phyloP scores from a whole-genome alignment of 2,113 vertebrate genomes.

The Theristicus caerulescens region DNA sequence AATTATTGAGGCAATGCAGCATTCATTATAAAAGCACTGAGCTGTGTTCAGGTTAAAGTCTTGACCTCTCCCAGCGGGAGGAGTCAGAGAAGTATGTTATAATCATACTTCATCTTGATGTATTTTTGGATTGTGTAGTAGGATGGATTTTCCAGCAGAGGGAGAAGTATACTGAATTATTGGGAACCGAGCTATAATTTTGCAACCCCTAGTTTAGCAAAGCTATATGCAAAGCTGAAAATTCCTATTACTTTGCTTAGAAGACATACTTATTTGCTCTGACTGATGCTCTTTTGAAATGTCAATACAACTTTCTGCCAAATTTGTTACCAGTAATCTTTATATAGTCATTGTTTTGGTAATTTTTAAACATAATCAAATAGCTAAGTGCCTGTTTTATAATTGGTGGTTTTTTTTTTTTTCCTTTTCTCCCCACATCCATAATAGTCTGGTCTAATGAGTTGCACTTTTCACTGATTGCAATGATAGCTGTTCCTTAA shows the following conservation, averaged over 20 bases:
- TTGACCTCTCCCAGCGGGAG: slow-evolving; percentile 20
- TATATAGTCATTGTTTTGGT: not conserved
- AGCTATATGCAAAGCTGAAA: not conserved
- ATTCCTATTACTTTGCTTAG: not conserved
- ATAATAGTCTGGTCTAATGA: slow-evolving; percentile 19
- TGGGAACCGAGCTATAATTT: not conserved
- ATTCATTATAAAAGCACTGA: not conserved
- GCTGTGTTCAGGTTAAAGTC: not conserved
- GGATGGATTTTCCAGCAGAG: slow-evolving; percentile 44
- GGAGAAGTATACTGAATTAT: slow-evolving; percentile 28
- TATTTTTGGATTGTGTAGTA: not conserved
- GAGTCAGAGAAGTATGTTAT: not conserved
- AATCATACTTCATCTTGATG: not conserved
- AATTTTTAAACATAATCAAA: not conserved
- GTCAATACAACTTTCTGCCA: not conserved
- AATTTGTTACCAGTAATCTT: not conserved
- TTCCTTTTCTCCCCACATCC: not conserved
- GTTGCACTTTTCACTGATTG: slow-evolving; percentile 9
- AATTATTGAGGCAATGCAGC: not conserved
- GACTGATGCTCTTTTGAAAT: not conserved
- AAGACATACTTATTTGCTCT: not conserved
- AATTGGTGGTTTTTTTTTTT: not conserved
- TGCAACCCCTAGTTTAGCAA: not conserved
- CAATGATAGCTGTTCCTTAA: slow-evolving; percentile 6
- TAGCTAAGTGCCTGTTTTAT: not conserved